Base-by-base conservation (phyloP, 2,113 vertebrate species). In the Coryphaenoides rupestris region DNA sequence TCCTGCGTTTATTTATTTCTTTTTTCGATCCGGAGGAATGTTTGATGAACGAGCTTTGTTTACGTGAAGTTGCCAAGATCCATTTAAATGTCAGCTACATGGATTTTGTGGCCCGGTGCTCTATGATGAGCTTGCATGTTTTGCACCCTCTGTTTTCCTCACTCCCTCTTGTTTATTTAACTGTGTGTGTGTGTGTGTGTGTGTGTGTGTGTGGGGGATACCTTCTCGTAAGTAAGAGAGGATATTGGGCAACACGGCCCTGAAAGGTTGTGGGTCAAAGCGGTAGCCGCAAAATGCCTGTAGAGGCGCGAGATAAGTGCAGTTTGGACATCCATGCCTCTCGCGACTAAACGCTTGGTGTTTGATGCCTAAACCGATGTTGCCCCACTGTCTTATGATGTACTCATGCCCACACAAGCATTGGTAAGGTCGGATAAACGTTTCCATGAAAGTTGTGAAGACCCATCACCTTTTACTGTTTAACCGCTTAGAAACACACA, bases 1-100 rank as follows among this genome's bases (percentile, higher is more conserved):
- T n/a, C n/a, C n/a, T n/a, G 19, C 3, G 5, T 19, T 46, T 50
- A 68, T 71, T n/a, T n/a, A n/a, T n/a, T 71, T 40, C 63, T 73
- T 81, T 79, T 76, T 77, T 76, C 79, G 67, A 76, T 58, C 64
- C 75, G 15, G 56, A 68, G 80, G 75, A 78, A 76, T 59, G 64
- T 65, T 81, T 89, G 89, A 91, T 91, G 78, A 90, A 92, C 84
- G 89, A 83, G 81, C 72, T 83, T 85, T 88, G 83, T 83, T 84
- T 84, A 72, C 79, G 75, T 75, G 80, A 81, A 81, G 74, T 85
- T 76, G 75, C 77, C 73, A 53, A 84, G 80, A 85, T 87, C 75
- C 82, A 86, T 90, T 90, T 84, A 24, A 67, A 72, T 76, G 84
- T 85, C 82, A 84, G 79, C 77, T 67, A 22, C 80, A 84, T 81